phyloP scores from a whole-genome alignment of 2,797 vertebrate species.

The Pipistrellus pygmaeus region DNA sequence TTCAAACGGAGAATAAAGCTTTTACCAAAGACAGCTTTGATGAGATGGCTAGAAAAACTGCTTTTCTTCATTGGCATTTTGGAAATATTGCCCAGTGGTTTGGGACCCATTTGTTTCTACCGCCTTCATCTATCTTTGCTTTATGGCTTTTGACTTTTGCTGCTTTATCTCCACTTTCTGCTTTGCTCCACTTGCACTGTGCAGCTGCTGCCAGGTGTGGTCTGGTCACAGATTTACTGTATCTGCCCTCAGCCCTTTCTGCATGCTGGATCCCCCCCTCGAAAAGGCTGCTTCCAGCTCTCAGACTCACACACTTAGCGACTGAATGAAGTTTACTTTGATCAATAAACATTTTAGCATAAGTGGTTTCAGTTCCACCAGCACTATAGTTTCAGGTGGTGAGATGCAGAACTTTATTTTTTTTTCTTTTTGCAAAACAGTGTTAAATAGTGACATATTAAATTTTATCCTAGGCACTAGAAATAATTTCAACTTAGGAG shows the following conservation, averaged over 20 bases:
- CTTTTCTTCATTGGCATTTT: slow-evolving; percentile 75
- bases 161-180: slow-evolving; percentile 29
- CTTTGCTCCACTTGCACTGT: slow-evolving; percentile 6
- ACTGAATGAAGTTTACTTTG: slow-evolving; percentile 46
- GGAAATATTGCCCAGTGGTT: slow-evolving; percentile 71
- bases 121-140: slow-evolving; percentile 65
- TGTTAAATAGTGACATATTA: slow-evolving; percentile 14
- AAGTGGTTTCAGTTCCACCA: slow-evolving; percentile 55
- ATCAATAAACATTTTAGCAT: slow-evolving; percentile 66
- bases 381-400: slow-evolving; percentile 50
- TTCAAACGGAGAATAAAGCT: slow-evolving; percentile 58
- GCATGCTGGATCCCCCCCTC: not conserved
- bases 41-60: slow-evolving; percentile 72
- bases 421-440: slow-evolving; percentile 33
- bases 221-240: slow-evolving; percentile 65
- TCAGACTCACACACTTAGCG: slow-evolving; percentile 22
- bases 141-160: slow-evolving; percentile 72
- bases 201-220: slow-evolving; percentile 60
- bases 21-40: slow-evolving; percentile 68
- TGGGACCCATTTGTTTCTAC: slow-evolving; percentile 74
- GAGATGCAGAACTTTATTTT: slow-evolving; percentile 43
- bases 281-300: slow-evolving; percentile 26
- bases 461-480: not conserved
- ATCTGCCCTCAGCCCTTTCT: not conserved
- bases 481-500: slow-evolving; percentile 8